Evolutionary conservation across 64 coral and sea anemone genomes (phyloP).

Genomic region (Montipora cactus): DNA sequence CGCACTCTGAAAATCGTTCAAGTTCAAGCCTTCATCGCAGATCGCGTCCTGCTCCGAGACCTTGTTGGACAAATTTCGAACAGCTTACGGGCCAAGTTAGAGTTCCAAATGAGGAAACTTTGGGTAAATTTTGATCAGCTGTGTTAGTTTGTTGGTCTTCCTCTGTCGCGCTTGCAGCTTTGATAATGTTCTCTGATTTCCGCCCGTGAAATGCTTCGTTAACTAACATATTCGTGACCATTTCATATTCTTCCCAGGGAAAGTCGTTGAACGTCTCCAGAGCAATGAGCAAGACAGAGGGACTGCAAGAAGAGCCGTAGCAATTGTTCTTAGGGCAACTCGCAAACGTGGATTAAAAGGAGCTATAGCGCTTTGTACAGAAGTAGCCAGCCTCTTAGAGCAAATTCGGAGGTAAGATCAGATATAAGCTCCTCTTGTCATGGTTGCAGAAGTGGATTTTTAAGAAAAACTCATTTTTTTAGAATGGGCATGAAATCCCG

Average conservation of each 20-base stretch:
- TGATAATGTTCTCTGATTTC: neutral
- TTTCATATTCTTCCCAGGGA: neutral
- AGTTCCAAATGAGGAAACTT: neutral
- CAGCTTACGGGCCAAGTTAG: too few species aligned
- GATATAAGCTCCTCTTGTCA: neutral
- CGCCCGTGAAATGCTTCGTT: neutral
- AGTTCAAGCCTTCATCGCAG: neutral
- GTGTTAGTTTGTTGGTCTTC: neutral
- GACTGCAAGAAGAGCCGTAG: conserved; percentile 6
- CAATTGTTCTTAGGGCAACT: conserved; percentile 12
- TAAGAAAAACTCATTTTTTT: too few species aligned
- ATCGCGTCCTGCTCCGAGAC: neutral
- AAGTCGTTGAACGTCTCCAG: neutral
- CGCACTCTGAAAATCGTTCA: neutral
- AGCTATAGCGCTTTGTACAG: conserved; percentile 18
- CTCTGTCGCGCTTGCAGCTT: neutral
- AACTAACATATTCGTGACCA: neutral
- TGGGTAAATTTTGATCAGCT: neutral
- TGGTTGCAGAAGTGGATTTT: too few species aligned
- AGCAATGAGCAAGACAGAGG: neutral
- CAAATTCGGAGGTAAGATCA: neutral
- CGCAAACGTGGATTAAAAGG: neutral
- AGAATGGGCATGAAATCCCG: too few species aligned
- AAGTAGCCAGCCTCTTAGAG: conserved; percentile 3
- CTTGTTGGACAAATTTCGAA: neutral